Evolutionary conservation across 1,140 invertebrate genomes (phyloP), one percentile per base, ranked within the genome.

Genomic region (Plectrocnemia conspersa): DNA sequence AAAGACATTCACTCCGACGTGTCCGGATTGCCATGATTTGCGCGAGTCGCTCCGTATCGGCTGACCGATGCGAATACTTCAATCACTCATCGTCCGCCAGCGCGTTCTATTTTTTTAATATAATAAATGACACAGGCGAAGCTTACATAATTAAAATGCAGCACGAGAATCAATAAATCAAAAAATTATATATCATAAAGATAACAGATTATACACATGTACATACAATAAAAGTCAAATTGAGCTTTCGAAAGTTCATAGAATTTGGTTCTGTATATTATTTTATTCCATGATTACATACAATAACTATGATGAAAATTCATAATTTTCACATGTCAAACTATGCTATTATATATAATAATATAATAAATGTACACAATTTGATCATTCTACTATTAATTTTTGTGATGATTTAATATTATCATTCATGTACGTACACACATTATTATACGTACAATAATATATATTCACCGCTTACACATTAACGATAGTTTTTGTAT

Each of bases 361-460:
- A n/a, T n/a, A 38, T 56, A 54, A 61, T 60, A 60, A 61, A 57
- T 61, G 55, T 55, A 61, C 59, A 58, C 55, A 55, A 54, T 52
- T 61, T 57, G 52, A 61, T 58, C 54, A 55, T 57, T 61, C 59
- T 61, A 61, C 59, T 56, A 57, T 54, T 60, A 35, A 41, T 59
- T n/a, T n/a, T 44, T 61, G 44, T 49, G 44, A n/a, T n/a, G n/a
- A 56, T 57, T 57, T 55, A 59, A 59, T 46, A 59, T 52, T 52
- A 59, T 52, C 47, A 59, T 54, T 56, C 52, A 52, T 56, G 49
- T 38, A 22, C 23, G 23, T 25, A 45, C 40, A 35, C 35, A 35
- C 18, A 35, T 21, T 50, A 38, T 38, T 50, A 50, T 50, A 50
- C 33, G 47, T 61, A 61, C 49, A 60, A 50, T 54, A 54, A 41